Percentiles rank a stretch among this genome's conserved stretches.
These are phyloP conservation scores for Paradoxurus hermaphroditus DNA, from an alignment of 2,113 vertebrate species.

Conservation along the genomic window DNA sequence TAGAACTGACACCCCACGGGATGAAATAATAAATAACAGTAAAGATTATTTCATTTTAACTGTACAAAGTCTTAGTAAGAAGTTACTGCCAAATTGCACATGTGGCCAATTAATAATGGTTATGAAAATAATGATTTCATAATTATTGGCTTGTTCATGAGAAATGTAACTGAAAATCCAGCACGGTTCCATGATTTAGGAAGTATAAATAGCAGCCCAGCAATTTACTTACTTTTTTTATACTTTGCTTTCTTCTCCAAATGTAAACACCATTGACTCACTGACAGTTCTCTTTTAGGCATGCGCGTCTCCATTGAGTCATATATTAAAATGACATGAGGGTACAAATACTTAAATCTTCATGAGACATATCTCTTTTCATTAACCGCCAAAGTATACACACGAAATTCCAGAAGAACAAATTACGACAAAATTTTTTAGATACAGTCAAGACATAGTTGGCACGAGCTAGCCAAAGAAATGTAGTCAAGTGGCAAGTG, in stretches of 20 bases:
- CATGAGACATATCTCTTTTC: background rate
- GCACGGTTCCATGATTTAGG: background rate
- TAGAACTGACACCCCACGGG: background rate
- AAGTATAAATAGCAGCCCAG: background rate
- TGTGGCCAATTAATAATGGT: background rate
- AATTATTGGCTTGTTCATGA: background rate
- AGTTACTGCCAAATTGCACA: background rate
- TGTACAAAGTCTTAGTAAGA: background rate
- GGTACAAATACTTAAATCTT: background rate
- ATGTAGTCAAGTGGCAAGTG: background rate
- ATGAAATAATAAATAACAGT: background rate
- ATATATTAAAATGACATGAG: background rate
- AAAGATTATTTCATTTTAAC: background rate
- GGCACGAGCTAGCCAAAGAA: slow-evolving; percentile 11
- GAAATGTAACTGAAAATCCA: background rate
- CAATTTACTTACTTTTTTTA: background rate
- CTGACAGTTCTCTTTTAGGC: background rate
- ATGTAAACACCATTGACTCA: background rate
- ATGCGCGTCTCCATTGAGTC: background rate
- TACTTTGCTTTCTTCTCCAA: background rate
- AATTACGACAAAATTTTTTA: background rate
- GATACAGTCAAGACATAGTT: background rate
- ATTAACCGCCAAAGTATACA: background rate
- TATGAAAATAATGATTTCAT: slow-evolving; percentile 19
- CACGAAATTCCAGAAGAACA: slow-evolving; percentile 17